Evolutionary conservation across 2,113 vertebrate genomes (phyloP), one percentile per base, ranked within the genome.

Genomic region (Ornithorhynchus anatinus): DNA sequence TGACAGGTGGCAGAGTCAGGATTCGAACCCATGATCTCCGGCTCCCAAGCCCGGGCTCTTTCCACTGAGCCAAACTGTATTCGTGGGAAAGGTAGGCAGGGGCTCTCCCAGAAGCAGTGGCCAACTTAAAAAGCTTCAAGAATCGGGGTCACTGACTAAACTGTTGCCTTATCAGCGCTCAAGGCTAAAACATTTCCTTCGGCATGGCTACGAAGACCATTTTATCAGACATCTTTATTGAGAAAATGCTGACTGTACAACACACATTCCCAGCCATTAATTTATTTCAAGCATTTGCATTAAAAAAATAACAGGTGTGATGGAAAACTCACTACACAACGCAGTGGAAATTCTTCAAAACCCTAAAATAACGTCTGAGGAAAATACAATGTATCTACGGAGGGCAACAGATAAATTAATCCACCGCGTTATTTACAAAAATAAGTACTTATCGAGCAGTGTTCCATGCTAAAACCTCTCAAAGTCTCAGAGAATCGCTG

Each of bases 201-300:
- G n/a, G n/a, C n/a, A n/a, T n/a, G n/a, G n/a, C n/a, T n/a, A n/a
- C n/a, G n/a, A n/a, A n/a, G n/a, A n/a, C 20, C 10, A 2, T 37
- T 20, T 91, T 84, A 88, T 57, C 70, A 77, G 45, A 86, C 51
- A 53, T 67, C 81, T 91, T 93, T 94, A 94, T 88, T 93, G 87
- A 86, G 81, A 92, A 93, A 92, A 92, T 89, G 66, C 86, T 71
- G 85, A 85, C 79, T 90, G 58, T 85, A 79, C 78, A 86, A 66
- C 89, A 87, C 72, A 86, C 70, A 88, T 74, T 27, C 75, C 75
- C 61, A 83, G 63, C 81, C 64, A 76, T 71, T 80, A 87, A 73
- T 71, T 44, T 80, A 87, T 75, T 71, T 44, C 78, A 80, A 90
- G 77, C 62, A 78, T 88, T 38, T 72, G 71, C 80, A 54, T 86